These are phyloP conservation scores for Lepus europaeus DNA, from an alignment of 2,113 vertebrate genomes.

Conservation along the genomic window DNA sequence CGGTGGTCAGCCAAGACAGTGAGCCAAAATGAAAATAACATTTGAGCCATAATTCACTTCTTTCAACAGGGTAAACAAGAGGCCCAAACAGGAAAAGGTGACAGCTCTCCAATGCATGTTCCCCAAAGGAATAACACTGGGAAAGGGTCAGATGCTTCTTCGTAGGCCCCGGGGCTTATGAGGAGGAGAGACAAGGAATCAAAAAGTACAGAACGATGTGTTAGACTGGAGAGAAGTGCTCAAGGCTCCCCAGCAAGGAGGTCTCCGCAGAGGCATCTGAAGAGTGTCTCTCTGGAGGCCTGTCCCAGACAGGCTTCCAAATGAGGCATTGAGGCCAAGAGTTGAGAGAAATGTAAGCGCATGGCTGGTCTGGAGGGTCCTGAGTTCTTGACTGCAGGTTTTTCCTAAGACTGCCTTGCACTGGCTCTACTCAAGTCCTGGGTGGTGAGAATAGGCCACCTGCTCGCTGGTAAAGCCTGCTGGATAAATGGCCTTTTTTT, in stretches of 20 bases:
- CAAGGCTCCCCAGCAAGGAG: background rate
- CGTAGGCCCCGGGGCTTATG: background rate
- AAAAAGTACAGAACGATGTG: background rate
- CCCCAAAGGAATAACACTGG: background rate
- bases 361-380: rapidly evolving
- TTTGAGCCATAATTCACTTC: background rate
- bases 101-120: background rate
- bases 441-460: background rate
- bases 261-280: background rate
- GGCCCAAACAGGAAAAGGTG: background rate
- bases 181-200: background rate
- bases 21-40: background rate
- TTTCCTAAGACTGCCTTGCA: no score
- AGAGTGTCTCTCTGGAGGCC: background rate
- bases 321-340: background rate
- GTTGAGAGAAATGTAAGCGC: background rate
- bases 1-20: background rate
- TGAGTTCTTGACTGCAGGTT: background rate
- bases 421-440: background rate
- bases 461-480: background rate
- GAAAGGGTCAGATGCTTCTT: background rate
- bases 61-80: background rate
- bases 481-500: no score
- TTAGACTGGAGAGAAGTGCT: background rate
- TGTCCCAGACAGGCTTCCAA: background rate